A percentile compares a stretch with the other conserved stretches of the same genome.
Conservation (phyloP, 2,888 invertebrate species). For the Leucophenga maculata region DNA sequence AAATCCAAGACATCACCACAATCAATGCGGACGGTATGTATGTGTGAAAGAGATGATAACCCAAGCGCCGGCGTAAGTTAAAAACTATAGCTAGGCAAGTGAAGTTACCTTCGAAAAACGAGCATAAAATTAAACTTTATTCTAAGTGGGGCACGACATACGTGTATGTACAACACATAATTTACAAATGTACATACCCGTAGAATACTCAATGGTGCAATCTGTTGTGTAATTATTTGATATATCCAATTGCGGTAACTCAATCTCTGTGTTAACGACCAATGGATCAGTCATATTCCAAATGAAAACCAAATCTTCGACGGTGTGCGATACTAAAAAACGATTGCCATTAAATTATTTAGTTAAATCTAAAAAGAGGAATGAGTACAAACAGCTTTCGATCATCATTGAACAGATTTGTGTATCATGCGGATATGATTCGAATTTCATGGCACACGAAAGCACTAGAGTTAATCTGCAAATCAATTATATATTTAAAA, state of each 20-base stretch:
- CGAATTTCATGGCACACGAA: constrained; percentile 95
- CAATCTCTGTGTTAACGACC: constrained; percentile 91
- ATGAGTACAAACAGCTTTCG: constrained; percentile 87
- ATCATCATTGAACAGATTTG: constrained; percentile 96
- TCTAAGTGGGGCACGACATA: no score
- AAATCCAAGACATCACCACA: constrained; percentile 96
- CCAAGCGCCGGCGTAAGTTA: constrained; percentile 85
- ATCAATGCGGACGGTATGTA: constrained; percentile 93
- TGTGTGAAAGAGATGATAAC: constrained; percentile 92
- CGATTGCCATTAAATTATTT: constrained; percentile 3
- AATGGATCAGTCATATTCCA: constrained; percentile 93
- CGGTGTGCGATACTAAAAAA: constrained; percentile 90
- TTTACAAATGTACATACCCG: constrained; percentile 68
- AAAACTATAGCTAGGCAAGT: constrained; percentile 93
- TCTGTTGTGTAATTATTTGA: constrained; percentile 91
- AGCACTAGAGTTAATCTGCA: constrained; percentile 88
- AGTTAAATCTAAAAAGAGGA: constrained; percentile 1
- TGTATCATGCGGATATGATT: constrained; percentile 93
- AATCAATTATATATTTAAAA: constrained; percentile 42
- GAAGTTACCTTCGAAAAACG: constrained; percentile 82
- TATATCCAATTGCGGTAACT: constrained; percentile 88
- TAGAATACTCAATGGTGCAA: constrained; percentile 93
- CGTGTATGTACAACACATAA: not conserved
- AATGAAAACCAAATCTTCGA: constrained; percentile 93
- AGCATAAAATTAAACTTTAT: not conserved